These are phyloP conservation scores for Anoplolepis gracilipes DNA, from an alignment of 1,140 invertebrate genomes.

Conservation along the genomic window DNA sequence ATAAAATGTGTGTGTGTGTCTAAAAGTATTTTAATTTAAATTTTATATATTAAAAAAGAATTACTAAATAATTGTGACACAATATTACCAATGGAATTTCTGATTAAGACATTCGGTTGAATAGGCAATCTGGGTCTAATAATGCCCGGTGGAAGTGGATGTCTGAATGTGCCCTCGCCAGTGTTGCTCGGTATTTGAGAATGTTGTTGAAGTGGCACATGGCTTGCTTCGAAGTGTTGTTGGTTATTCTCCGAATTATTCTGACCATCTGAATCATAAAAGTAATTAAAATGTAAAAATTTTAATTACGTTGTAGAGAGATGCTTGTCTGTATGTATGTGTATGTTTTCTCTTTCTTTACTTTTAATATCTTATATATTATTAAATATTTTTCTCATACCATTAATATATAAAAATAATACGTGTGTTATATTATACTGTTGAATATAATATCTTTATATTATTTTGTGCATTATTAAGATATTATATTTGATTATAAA, in stretches of 20 bases:
- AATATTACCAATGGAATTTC: constrained; percentile 81
- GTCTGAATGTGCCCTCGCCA: constrained; percentile 86
- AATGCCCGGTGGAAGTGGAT: constrained; percentile 87
- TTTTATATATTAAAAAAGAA: neutral
- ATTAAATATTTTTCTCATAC: neutral
- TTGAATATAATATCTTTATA: neutral
- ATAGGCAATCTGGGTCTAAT: constrained; percentile 85
- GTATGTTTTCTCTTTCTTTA: no score
- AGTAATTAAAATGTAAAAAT: neutral
- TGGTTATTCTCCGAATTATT: constrained; percentile 72
- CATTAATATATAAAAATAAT: neutral
- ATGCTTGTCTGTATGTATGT: neutral
- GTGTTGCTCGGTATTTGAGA: constrained; percentile 76
- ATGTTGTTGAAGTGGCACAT: constrained; percentile 82
- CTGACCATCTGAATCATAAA: constrained; percentile 73
- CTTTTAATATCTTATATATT: neutral
- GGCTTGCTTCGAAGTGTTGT: constrained; percentile 79
- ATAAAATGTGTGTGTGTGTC: no score
- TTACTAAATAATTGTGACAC: neutral
- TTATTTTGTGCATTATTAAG: no score
- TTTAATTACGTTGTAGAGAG: constrained; percentile 3
- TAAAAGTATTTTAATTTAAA: neutral
- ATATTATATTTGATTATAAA: neutral
- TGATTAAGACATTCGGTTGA: constrained; percentile 81
- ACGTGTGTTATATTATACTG: neutral